These are phyloP conservation scores for Chamaea fasciata DNA, from an alignment of 2,113 vertebrate genomes.

Conservation along the genomic window DNA sequence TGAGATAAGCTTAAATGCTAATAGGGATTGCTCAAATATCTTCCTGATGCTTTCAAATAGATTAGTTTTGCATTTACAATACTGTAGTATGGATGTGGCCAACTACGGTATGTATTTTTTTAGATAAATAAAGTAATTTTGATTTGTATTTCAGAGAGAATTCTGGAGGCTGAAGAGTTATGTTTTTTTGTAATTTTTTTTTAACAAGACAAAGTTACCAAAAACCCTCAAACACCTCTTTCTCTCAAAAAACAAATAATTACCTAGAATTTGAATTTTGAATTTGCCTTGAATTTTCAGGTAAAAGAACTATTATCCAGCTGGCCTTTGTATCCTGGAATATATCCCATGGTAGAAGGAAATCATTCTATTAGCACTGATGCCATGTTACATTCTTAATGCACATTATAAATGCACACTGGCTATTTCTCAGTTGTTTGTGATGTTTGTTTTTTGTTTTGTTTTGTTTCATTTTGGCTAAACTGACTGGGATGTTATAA, in stretches of 20 bases:
- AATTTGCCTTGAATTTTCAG: background rate
- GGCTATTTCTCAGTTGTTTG: background rate
- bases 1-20: background rate
- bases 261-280: background rate
- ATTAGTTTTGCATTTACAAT: background rate
- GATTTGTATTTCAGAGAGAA: background rate
- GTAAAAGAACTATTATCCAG: background rate
- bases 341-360: background rate
- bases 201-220: background rate
- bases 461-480: background rate
- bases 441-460: background rate
- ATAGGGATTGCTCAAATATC: background rate
- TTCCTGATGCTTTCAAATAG: background rate
- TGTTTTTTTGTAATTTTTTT: background rate
- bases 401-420: background rate
- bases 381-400: background rate
- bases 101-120: background rate
- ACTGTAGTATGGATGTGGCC: background rate
- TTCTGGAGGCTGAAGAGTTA: background rate
- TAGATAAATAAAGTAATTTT: background rate
- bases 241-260: background rate
- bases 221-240: background rate
- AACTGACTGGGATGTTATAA: background rate
- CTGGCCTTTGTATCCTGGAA: background rate
- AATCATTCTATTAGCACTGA: background rate